These are phyloP conservation scores for Oreochromis grahami DNA, from an alignment of 2,797 vertebrate species.

Conservation along the genomic window DNA sequence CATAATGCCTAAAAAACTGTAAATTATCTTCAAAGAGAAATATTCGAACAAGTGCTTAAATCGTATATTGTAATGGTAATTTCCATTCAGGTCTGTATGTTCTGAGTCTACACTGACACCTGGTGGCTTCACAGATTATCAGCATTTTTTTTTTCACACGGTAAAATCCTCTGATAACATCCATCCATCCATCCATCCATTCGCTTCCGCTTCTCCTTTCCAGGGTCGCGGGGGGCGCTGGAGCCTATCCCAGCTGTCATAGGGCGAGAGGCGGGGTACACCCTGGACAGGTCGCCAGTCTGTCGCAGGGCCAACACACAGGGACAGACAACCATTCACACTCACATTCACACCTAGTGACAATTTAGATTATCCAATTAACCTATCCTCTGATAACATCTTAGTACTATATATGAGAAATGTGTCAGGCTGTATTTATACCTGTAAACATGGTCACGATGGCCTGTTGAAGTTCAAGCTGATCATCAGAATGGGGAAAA, in stretches of 20 bases:
- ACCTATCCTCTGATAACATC: neutral
- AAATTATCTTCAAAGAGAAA: neutral
- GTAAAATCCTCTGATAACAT: neutral
- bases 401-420: neutral
- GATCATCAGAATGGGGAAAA: neutral
- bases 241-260: no score
- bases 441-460: neutral
- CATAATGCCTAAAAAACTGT: neutral
- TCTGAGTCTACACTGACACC: slow-evolving; percentile 43
- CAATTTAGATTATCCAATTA: no score
- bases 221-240: no score
- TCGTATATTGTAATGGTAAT: neutral
- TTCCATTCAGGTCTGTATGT: neutral
- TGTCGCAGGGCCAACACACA: no score
- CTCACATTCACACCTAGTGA: no score
- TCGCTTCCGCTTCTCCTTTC: no score
- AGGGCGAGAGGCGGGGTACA: no score
- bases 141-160: neutral
- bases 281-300: no score
- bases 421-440: neutral
- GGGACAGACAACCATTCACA: no score
- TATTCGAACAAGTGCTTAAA: neutral
- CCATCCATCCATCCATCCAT: no score
- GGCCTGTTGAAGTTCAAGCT: neutral
- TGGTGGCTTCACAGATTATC: slow-evolving; percentile 22